Conservation (phyloP, 1,140 invertebrate genomes). For the Drosophila melanogaster region DNA sequence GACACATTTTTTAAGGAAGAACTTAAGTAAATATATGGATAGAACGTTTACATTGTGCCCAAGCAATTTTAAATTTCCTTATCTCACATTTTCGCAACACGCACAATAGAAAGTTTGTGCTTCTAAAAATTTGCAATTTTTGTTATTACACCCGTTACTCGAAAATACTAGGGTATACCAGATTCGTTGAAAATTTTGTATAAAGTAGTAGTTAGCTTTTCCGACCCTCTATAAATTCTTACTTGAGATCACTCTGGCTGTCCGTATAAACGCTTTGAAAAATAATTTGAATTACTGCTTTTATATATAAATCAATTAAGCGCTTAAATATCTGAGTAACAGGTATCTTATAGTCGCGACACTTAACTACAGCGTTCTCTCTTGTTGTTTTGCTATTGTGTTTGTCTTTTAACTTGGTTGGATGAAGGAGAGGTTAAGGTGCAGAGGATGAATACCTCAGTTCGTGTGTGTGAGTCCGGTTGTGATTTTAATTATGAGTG, state of each 20-base stretch:
- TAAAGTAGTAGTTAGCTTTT: too few relatives aligned
- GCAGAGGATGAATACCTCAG: not conserved
- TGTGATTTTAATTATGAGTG: conserved; percentile 13
- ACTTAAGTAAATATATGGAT: not conserved
- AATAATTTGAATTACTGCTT: too few relatives aligned
- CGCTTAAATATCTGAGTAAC: too few relatives aligned
- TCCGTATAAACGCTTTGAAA: too few relatives aligned
- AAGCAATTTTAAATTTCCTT: not conserved
- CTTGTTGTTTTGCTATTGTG: conserved; percentile 28
- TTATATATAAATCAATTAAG: too few relatives aligned
- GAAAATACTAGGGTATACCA: too few relatives aligned
- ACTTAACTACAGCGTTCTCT: not conserved
- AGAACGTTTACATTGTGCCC: not conserved
- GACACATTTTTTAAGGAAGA: not conserved
- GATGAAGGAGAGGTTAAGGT: not conserved
- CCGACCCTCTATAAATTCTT: too few relatives aligned
- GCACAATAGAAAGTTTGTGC: conserved; percentile 15
- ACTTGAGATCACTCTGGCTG: too few relatives aligned
- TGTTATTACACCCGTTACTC: not conserved
- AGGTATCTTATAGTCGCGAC: too few relatives aligned
- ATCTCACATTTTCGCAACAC: not conserved
- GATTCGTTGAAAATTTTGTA: too few relatives aligned
- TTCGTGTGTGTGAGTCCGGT: conserved; percentile 1
- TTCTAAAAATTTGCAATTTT: conserved; percentile 22
- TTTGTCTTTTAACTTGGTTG: conserved; percentile 23